Conservation (phyloP, 2,888 invertebrate genomes). For the Incurvaria masculella region DNA sequence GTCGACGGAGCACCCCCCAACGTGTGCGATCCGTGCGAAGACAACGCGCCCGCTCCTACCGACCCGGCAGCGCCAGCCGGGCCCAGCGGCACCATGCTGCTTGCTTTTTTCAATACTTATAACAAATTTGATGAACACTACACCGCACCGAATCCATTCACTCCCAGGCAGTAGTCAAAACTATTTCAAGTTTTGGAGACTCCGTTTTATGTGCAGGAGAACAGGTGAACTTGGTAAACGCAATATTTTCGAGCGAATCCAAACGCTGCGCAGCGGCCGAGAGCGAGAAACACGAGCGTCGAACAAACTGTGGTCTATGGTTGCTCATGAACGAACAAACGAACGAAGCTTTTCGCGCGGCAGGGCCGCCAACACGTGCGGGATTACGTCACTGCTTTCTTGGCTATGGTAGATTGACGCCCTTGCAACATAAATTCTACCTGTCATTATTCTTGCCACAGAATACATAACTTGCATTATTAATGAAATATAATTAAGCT, state of each 20-base stretch:
- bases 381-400: neutral
- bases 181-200: too few relatives aligned
- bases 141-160: constrained; percentile 49
- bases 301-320: neutral
- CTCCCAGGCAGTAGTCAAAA: constrained; percentile 16
- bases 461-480: too few relatives aligned
- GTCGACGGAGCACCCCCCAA: constrained; percentile 34
- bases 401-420: too few relatives aligned
- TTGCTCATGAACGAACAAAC: too few relatives aligned
- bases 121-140: constrained; percentile 17
- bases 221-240: too few relatives aligned
- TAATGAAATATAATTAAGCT: too few relatives aligned
- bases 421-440: too few relatives aligned
- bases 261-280: too few relatives aligned
- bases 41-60: neutral
- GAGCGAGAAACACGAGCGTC: neutral
- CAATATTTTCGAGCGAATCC: neutral
- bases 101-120: neutral
- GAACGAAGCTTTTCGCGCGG: neutral
- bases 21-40: neutral
- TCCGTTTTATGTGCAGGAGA: too few relatives aligned
- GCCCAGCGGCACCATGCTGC: constrained; percentile 72
- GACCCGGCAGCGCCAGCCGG: constrained; percentile 40
- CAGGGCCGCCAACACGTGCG: neutral
- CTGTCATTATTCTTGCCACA: too few relatives aligned